Percentiles rank a stretch among this genome's conserved stretches.
phyloP scores from a whole-genome alignment of 2,797 vertebrate species.

The Myripristis jacobus region DNA sequence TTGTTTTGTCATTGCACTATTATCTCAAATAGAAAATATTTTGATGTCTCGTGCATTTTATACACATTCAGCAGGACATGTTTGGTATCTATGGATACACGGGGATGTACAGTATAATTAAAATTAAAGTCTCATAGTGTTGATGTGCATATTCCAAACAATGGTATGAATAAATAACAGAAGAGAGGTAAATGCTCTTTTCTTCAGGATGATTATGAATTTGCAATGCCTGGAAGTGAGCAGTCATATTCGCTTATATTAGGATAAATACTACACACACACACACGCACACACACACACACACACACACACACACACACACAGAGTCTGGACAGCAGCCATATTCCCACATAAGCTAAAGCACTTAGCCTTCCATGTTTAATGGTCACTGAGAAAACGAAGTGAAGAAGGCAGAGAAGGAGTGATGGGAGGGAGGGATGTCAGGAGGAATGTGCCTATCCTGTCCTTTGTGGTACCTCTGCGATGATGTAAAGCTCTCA shows the following conservation, averaged over 20 bases:
- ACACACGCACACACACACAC: constrained; percentile 37
- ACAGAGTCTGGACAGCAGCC: constrained; percentile 63
- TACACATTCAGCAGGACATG: too few relatives aligned
- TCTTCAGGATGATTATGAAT: background rate
- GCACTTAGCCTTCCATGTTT: constrained; percentile 65
- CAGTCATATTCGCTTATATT: background rate
- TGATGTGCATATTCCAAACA: background rate
- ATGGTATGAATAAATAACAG: background rate
- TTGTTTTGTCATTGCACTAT: too few relatives aligned
- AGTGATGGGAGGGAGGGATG: constrained; percentile 36
- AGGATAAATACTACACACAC: background rate
- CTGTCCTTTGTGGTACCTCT: constrained; percentile 40
- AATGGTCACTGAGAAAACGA: constrained; percentile 55
- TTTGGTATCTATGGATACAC: too few relatives aligned
- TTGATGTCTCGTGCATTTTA: too few relatives aligned
- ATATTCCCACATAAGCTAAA: constrained; percentile 78
- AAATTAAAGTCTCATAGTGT: background rate
- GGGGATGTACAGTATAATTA: too few relatives aligned
- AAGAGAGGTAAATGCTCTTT: background rate
- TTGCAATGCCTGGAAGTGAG: constrained; percentile 15
- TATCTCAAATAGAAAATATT: too few relatives aligned
- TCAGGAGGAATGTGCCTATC: constrained; percentile 42
- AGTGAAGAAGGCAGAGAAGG: constrained; percentile 42
- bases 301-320: constrained; percentile 6
- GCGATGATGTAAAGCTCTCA: constrained; percentile 47